phyloP scores from a whole-genome alignment of 2,113 vertebrate species.

The Leuciscus idus region DNA sequence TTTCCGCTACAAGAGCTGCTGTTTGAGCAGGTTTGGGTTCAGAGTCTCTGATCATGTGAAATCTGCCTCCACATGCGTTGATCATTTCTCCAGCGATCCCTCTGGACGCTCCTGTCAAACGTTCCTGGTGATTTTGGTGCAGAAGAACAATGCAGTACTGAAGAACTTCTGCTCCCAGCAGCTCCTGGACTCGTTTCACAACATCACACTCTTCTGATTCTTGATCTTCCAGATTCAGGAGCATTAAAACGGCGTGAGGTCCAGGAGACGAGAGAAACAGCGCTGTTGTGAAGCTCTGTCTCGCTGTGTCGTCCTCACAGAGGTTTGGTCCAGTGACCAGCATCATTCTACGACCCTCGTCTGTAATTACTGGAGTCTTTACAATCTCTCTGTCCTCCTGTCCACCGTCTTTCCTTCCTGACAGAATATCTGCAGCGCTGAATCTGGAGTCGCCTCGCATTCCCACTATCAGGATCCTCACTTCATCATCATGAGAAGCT shows the following conservation, averaged over 20 bases:
- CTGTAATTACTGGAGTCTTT: too few species aligned
- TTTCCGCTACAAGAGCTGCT: too few species aligned
- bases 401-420: too few species aligned
- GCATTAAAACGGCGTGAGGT: conserved; percentile 15
- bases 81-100: too few species aligned
- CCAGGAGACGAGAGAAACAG: neutral
- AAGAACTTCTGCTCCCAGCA: conserved; percentile 1
- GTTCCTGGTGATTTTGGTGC: neutral
- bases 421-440: too few species aligned
- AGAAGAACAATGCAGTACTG: conserved; percentile 8
- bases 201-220: neutral
- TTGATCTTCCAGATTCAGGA: conserved; percentile 18
- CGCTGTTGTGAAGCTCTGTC: conserved; percentile 9
- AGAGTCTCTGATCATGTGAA: too few species aligned
- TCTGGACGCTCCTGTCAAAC: neutral
- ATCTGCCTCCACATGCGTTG: too few species aligned
- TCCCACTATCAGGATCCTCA: too few species aligned
- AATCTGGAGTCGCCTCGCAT: too few species aligned
- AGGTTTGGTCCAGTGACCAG: conserved; percentile 24
- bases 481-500: too few species aligned
- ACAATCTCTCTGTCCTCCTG: too few species aligned
- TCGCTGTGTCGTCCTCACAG: conserved; percentile 11
- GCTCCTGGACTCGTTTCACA: neutral
- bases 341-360: neutral
- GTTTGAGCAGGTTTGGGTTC: too few species aligned